These are phyloP conservation scores for Pyrgilauda ruficollis DNA, from an alignment of 2,113 vertebrate genomes.

Conservation along the genomic window DNA sequence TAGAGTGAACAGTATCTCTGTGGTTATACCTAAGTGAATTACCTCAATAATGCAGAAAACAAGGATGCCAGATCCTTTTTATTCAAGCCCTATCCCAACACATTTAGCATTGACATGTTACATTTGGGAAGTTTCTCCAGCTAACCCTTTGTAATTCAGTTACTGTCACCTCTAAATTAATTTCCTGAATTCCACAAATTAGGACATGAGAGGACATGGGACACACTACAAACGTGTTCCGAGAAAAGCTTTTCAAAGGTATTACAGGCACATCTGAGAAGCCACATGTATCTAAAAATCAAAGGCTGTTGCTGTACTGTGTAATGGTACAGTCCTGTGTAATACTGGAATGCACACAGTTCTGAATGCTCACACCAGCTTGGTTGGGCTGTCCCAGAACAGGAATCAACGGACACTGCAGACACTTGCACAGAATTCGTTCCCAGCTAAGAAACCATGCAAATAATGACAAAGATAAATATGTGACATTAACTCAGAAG, in stretches of 20 bases:
- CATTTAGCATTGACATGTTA: background rate
- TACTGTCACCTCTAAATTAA: background rate
- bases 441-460: background rate
- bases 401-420: background rate
- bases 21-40: background rate
- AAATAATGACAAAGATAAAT: background rate
- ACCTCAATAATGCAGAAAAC: background rate
- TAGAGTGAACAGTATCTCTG: background rate
- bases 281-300: background rate
- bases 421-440: fast-evolving
- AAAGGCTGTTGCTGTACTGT: background rate
- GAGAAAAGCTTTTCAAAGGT: background rate
- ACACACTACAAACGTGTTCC: background rate
- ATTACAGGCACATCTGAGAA: background rate
- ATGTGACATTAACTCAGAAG: background rate
- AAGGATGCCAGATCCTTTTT: background rate
- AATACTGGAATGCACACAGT: fast-evolving
- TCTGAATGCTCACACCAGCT: background rate
- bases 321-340: background rate
- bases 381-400: background rate
- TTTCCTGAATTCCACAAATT: background rate
- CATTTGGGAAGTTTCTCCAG: background rate
- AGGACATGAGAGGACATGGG: background rate
- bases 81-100: background rate
- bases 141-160: background rate